These are phyloP conservation scores for Mesitornis unicolor DNA, from an alignment of 2,113 vertebrate species.

Conservation along the genomic window DNA sequence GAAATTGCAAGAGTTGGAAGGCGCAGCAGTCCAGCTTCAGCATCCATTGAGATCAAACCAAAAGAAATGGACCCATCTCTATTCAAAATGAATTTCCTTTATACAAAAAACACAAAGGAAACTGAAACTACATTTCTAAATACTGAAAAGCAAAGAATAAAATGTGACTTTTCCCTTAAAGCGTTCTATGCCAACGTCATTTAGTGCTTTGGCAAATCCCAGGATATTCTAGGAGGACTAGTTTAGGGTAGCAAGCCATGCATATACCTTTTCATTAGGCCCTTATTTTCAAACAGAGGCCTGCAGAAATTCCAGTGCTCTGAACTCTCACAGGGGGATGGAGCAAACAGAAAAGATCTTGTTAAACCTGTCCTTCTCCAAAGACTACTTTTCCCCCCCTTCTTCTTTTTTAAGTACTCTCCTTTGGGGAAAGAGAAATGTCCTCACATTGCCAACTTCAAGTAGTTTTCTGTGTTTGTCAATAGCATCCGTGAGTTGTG, in stretches of 20 bases:
- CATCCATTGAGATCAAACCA: conserved; percentile 63
- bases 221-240: conserved; percentile 55
- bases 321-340: conserved; percentile 53
- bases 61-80: conserved; percentile 65
- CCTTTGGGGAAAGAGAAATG: neutral
- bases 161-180: conserved; percentile 55
- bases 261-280: conserved; percentile 54
- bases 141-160: conserved; percentile 66
- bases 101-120: conserved; percentile 56
- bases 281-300: conserved; percentile 56
- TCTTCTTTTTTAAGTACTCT: neutral
- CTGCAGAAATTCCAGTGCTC: conserved; percentile 48
- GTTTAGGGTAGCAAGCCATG: conserved; percentile 57
- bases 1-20: conserved; percentile 54
- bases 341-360: conserved; percentile 61
- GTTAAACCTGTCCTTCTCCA: conserved; percentile 58
- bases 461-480: neutral
- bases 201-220: conserved; percentile 63
- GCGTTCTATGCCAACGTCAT: conserved; percentile 52
- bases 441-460: neutral
- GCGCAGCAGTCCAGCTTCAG: conserved; percentile 55
- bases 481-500: neutral
- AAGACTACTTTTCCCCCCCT: neutral
- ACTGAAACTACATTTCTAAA: conserved; percentile 56
- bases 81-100: conserved; percentile 66